Conservation (phyloP, 2,113 vertebrate genomes). For the Sinocyclocheilus rhinocerous region DNA sequence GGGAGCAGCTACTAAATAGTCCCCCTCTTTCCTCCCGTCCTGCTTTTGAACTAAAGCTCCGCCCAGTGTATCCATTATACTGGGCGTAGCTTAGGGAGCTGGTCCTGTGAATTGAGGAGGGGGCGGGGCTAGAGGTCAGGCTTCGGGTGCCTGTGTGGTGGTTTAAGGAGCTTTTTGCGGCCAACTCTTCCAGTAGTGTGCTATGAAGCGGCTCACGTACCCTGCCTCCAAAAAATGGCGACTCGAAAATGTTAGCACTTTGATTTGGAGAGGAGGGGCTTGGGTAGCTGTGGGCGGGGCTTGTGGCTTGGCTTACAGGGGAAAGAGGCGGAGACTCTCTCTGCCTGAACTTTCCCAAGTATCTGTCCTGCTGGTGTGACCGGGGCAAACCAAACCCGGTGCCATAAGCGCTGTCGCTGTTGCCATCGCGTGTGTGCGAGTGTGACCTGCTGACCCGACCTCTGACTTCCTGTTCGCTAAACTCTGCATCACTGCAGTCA, state of each 20-base stretch:
- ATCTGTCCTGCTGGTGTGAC: slow-evolving; percentile 76
- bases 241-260: slow-evolving; percentile 74
- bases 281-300: slow-evolving; percentile 65
- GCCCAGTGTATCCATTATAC: slow-evolving; percentile 77
- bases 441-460: slow-evolving; percentile 76
- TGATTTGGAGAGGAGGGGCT: slow-evolving; percentile 56
- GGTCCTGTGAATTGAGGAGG: slow-evolving; percentile 72
- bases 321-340: slow-evolving; percentile 77
- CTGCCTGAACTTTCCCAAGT: slow-evolving; percentile 64
- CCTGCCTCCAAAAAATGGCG: slow-evolving; percentile 73
- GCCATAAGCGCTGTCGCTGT: slow-evolving; percentile 75
- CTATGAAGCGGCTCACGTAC: slow-evolving; percentile 78
- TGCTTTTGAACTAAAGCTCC: slow-evolving; percentile 46
- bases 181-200: slow-evolving; percentile 76
- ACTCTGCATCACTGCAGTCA: slow-evolving; percentile 87
- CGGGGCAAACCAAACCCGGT: slow-evolving; percentile 60
- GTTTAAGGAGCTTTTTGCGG: slow-evolving; percentile 74
- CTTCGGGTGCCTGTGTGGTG: slow-evolving; percentile 75
- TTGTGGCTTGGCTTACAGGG: slow-evolving; percentile 51
- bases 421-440: slow-evolving; percentile 83
- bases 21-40: slow-evolving; percentile 58
- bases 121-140: slow-evolving; percentile 77
- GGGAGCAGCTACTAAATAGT: slow-evolving; percentile 67
- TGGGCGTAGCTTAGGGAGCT: slow-evolving; percentile 75
- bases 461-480: slow-evolving; percentile 82